Percentiles rank a stretch among this genome's conserved stretches.
Evolutionary conservation across 1,140 invertebrate genomes (phyloP).

Genomic region (Colletes gigas): DNA sequence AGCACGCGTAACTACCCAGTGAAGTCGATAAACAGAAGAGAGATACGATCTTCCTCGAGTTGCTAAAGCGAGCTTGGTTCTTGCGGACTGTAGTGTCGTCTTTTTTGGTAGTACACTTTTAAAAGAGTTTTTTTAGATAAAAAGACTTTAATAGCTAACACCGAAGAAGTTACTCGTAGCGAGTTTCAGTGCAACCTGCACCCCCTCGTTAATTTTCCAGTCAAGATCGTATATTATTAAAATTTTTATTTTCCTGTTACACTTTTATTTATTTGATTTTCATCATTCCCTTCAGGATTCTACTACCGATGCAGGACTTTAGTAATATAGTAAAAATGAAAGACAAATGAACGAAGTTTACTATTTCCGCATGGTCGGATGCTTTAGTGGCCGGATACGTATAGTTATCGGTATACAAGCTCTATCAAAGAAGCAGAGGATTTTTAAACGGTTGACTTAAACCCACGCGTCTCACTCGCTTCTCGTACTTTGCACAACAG

Average conservation of each 20-base stretch:
- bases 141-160: conserved; percentile 67
- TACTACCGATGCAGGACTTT: too few species aligned
- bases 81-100: conserved; percentile 53
- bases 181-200: conserved; percentile 29
- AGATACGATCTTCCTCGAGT: conserved; percentile 64
- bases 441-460: conserved; percentile 38
- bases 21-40: conserved; percentile 66
- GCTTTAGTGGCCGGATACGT: too few species aligned
- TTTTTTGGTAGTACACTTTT: conserved; percentile 69
- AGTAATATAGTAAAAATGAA: too few species aligned
- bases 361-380: too few species aligned
- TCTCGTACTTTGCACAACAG: conserved; percentile 13
- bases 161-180: conserved; percentile 53
- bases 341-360: too few species aligned
- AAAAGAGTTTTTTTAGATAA: conserved; percentile 74
- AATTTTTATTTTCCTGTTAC: conserved; percentile 45
- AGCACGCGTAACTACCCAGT: conserved; percentile 61
- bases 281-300: too few species aligned
- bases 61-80: conserved; percentile 47
- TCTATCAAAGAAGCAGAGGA: background rate
- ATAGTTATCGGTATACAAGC: background rate
- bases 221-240: conserved; percentile 61
- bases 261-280: too few species aligned
- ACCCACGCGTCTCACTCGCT: background rate
- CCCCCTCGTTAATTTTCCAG: conserved; percentile 34